Percentiles rank a stretch among this genome's conserved stretches.
These are phyloP conservation scores for Portevinia maculata DNA, from an alignment of 2,888 invertebrate species.

Conservation along the genomic window DNA sequence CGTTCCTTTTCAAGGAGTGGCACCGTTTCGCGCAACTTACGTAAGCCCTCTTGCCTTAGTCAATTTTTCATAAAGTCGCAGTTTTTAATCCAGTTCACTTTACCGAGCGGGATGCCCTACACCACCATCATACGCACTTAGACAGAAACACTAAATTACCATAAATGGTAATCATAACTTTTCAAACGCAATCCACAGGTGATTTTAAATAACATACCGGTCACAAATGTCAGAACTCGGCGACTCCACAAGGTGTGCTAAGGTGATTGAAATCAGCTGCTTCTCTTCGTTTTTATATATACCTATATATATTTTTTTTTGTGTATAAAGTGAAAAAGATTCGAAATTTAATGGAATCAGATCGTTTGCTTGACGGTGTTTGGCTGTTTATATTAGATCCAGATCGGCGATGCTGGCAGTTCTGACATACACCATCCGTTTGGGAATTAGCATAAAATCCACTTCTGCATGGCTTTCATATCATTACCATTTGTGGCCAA, in stretches of 20 bases:
- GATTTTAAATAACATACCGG: conserved; percentile 67
- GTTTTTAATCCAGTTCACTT: conserved; percentile 72
- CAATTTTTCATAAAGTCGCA: conserved; percentile 67
- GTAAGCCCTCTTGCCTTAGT: conserved; percentile 48
- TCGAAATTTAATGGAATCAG: conserved; percentile 70
- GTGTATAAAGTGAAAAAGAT: conserved; percentile 22
- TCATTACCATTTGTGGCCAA: conserved; percentile 49
- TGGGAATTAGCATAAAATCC: conserved; percentile 69
- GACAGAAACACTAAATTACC: conserved; percentile 71
- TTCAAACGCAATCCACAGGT: conserved; percentile 71
- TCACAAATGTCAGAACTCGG: conserved; percentile 66
- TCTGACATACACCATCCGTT: conserved; percentile 18
- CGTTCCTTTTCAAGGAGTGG: conserved; percentile 61
- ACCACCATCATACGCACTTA: conserved; percentile 49
- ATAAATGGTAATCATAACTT: conserved; percentile 70
- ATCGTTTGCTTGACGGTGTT: conserved; percentile 52
- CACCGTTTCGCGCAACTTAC: conserved; percentile 31
- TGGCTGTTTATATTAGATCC: conserved; percentile 52
- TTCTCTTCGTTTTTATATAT: too few species aligned
- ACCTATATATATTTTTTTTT: too few species aligned
- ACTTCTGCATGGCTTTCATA: conserved; percentile 58
- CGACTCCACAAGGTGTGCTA: conserved; percentile 61
- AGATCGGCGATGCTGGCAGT: conserved; percentile 51
- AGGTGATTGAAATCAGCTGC: conserved; percentile 38
- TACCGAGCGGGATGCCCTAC: conserved; percentile 9